Evolutionary conservation across 2,797 vertebrate genomes (phyloP).

Genomic region (Tenualosa ilisha): DNA sequence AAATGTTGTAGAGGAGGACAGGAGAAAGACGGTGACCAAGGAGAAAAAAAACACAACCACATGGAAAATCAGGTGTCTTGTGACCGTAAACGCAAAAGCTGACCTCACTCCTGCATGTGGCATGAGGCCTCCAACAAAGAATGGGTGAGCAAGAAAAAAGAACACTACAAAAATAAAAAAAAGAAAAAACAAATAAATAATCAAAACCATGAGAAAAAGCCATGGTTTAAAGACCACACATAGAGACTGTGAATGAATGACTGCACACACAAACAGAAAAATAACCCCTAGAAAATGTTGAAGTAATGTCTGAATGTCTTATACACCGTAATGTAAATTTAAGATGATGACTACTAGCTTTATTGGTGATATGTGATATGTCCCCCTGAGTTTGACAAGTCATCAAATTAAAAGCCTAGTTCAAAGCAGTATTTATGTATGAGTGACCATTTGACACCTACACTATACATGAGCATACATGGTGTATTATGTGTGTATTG

Average conservation of each 20-base stretch:
- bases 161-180: conserved; percentile 48
- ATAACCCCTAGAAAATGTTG: not conserved
- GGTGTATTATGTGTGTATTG: not conserved
- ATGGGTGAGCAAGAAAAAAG: conserved; percentile 68
- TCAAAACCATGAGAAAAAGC: conserved; percentile 58
- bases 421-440: not conserved
- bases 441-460: not conserved
- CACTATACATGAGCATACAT: not conserved
- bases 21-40: conserved; percentile 41
- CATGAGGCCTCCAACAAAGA: conserved; percentile 78
- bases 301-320: not conserved
- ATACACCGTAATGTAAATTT: not conserved
- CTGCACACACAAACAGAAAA: conserved; percentile 25
- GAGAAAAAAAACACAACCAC: conserved; percentile 55
- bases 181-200: conserved; percentile 58
- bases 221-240: not conserved
- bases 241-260: conserved; percentile 18
- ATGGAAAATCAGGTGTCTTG: conserved; percentile 55
- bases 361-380: not conserved
- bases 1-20: conserved; percentile 36
- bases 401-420: not conserved
- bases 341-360: not conserved
- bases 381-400: not conserved
- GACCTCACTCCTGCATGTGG: conserved; percentile 79
- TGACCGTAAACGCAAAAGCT: conserved; percentile 76